Percentiles rank a stretch among this genome's conserved stretches.
phyloP scores from a whole-genome alignment of 1,140 invertebrate species.

The Drosophila novamexicana region DNA sequence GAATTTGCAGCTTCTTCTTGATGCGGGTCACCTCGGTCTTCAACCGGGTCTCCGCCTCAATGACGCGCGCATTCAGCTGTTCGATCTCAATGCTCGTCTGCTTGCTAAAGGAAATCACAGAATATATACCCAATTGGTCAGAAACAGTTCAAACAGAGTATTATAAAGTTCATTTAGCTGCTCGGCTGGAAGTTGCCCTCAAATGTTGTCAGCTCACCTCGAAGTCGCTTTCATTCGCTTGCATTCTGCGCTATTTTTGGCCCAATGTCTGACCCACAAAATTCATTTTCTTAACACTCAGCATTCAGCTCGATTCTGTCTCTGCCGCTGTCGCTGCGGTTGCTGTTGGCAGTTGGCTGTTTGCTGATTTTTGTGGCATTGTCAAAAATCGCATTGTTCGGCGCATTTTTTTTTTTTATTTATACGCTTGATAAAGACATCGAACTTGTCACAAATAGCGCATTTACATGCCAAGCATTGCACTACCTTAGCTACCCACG shows the following conservation, averaged over 20 bases:
- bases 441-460: conserved; percentile 83
- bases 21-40: conserved; percentile 98
- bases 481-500: conserved; percentile 39
- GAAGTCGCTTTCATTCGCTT: conserved; percentile 48
- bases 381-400: conserved; percentile 71
- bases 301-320: conserved; percentile 31
- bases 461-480: conserved; percentile 64
- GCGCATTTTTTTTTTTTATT: conserved; percentile 64
- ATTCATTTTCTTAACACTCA: conserved; percentile 60
- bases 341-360: conserved; percentile 17
- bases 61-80: conserved; percentile 95
- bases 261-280: conserved; percentile 79
- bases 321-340: conserved; percentile 1
- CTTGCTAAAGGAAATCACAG: conserved; percentile 88
- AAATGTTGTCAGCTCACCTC: conserved; percentile 38
- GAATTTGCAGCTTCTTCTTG: conserved; percentile 99
- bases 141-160: neutral
- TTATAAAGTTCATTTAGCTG: neutral
- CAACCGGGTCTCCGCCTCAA: conserved; percentile 97
- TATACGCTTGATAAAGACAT: conserved; percentile 82
- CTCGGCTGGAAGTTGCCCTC: conserved; percentile 52
- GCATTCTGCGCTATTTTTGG: conserved; percentile 62
- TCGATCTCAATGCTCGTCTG: conserved; percentile 99
- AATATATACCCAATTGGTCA: conserved; percentile 4
- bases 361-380: conserved; percentile 62